These are phyloP conservation scores for Barypeithes pellucidus DNA, from an alignment of 2,888 invertebrate genomes.

Conservation along the genomic window DNA sequence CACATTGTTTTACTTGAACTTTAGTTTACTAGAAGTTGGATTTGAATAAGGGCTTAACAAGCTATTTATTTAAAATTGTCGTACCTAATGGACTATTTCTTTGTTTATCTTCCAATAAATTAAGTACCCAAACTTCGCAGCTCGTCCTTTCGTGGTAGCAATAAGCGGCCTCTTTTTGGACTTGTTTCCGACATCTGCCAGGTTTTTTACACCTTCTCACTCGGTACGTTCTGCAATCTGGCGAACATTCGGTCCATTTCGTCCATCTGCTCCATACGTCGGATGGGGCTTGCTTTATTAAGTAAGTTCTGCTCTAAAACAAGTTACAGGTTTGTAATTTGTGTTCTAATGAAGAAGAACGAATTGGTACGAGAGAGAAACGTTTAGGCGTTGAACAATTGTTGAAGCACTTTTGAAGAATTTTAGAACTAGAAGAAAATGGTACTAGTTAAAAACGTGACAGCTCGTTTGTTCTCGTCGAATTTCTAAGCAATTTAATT, in stretches of 20 bases:
- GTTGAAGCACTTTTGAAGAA: too few relatives aligned
- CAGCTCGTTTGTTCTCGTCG: too few relatives aligned
- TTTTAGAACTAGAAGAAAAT: too few relatives aligned
- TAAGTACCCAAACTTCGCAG: slow-evolving; percentile 81
- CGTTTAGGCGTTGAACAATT: too few relatives aligned
- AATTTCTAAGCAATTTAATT: too few relatives aligned
- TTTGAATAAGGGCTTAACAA: too few relatives aligned
- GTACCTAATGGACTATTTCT: slow-evolving; percentile 41
- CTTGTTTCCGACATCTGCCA: slow-evolving; percentile 83
- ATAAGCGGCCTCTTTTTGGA: slow-evolving; percentile 87
- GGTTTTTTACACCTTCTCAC: slow-evolving; percentile 84
- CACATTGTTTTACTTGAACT: too few relatives aligned
- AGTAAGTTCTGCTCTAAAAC: slow-evolving; percentile 64
- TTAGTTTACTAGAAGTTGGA: too few relatives aligned
- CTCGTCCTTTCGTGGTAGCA: slow-evolving; percentile 88
- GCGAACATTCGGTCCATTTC: slow-evolving; percentile 86
- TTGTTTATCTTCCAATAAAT: slow-evolving; percentile 66
- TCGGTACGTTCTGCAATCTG: slow-evolving; percentile 85
- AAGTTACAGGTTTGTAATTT: slow-evolving; percentile 26
- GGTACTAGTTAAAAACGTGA: too few relatives aligned
- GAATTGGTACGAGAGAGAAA: too few relatives aligned
- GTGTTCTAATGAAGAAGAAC: neutral
- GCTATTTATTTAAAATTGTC: too few relatives aligned
- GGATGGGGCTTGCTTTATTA: slow-evolving; percentile 62
- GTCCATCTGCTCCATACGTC: slow-evolving; percentile 80